phyloP scores from a whole-genome alignment of 2,888 invertebrate genomes.

The Caenorhabditis drosophilae region DNA sequence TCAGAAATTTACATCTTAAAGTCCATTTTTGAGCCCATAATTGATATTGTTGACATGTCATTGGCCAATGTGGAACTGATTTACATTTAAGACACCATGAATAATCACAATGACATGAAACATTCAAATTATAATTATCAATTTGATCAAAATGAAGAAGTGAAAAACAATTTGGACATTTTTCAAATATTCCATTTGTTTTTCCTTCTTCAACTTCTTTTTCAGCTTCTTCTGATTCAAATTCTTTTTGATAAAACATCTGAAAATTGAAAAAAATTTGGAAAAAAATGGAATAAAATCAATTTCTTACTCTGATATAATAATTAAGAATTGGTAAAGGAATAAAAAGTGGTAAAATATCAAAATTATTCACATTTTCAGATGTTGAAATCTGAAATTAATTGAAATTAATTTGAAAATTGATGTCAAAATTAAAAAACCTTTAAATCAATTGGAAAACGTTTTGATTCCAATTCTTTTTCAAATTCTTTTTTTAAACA shows the following conservation, averaged over 20 bases:
- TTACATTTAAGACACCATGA: not conserved
- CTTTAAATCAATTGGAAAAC: not conserved
- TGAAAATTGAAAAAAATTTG: not conserved
- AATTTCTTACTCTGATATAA: not conserved
- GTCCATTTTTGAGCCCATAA: not conserved
- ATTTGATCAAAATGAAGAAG: not conserved
- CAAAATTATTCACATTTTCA: not conserved
- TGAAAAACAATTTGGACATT: not conserved
- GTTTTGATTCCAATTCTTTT: not conserved
- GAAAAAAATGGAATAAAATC: not conserved
- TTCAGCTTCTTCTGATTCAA: no score
- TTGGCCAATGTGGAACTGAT: not conserved
- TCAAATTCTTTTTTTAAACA: not conserved
- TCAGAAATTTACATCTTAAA: not conserved
- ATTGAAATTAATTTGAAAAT: not conserved
- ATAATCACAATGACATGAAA: not conserved
- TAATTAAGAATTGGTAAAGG: not conserved
- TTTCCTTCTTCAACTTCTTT: not conserved
- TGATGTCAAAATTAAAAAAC: not conserved
- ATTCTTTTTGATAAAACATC: no score
- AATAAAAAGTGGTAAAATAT: not conserved
- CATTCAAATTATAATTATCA: not conserved
- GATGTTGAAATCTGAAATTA: not conserved
- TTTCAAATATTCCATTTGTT: not conserved
- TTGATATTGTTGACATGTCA: not conserved